A percentile compares a stretch with the other conserved stretches of the same genome.
phyloP scores from a whole-genome alignment of 2,888 invertebrate genomes.

The Lapara coniferarum region DNA sequence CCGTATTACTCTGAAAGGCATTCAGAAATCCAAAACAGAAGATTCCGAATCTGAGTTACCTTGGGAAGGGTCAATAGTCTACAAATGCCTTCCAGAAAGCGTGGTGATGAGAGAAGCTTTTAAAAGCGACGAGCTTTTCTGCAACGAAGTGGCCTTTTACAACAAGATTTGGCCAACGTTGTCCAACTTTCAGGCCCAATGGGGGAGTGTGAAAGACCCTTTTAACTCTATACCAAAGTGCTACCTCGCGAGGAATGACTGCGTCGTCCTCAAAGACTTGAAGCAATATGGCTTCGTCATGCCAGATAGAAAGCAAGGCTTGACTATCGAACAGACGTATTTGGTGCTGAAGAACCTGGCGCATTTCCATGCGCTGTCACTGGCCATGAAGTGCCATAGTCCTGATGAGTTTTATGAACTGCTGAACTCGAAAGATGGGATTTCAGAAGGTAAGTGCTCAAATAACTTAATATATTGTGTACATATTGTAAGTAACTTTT shows the following conservation, averaged over 20 bases:
- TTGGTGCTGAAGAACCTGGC: slow-evolving; percentile 85
- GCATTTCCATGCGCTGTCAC: slow-evolving; percentile 85
- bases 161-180: slow-evolving; percentile 88
- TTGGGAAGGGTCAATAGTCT: slow-evolving; percentile 87
- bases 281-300: slow-evolving; percentile 84
- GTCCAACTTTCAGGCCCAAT: slow-evolving; percentile 80
- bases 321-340: slow-evolving; percentile 84
- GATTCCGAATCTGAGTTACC: slow-evolving; percentile 66
- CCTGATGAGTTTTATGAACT: slow-evolving; percentile 82
- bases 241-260: slow-evolving; percentile 83
- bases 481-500: too few species aligned
- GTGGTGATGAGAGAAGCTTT: slow-evolving; percentile 86
- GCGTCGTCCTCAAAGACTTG: slow-evolving; percentile 85
- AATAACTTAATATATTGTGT: too few species aligned
- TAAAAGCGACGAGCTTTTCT: slow-evolving; percentile 88
- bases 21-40: slow-evolving; percentile 56
- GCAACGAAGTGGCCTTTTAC: slow-evolving; percentile 89
- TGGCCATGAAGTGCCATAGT: slow-evolving; percentile 84
- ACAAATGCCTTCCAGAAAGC: slow-evolving; percentile 88
- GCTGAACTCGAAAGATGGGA: slow-evolving; percentile 72
- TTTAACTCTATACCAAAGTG: slow-evolving; percentile 85
- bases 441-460: slow-evolving; percentile 67
- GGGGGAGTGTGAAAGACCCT: slow-evolving; percentile 60
- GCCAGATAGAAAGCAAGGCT: slow-evolving; percentile 85
- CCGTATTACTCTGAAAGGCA: slow-evolving; percentile 85